Conservation (phyloP, 2,113 vertebrate species). For the Deroptyus accipitrinus region DNA sequence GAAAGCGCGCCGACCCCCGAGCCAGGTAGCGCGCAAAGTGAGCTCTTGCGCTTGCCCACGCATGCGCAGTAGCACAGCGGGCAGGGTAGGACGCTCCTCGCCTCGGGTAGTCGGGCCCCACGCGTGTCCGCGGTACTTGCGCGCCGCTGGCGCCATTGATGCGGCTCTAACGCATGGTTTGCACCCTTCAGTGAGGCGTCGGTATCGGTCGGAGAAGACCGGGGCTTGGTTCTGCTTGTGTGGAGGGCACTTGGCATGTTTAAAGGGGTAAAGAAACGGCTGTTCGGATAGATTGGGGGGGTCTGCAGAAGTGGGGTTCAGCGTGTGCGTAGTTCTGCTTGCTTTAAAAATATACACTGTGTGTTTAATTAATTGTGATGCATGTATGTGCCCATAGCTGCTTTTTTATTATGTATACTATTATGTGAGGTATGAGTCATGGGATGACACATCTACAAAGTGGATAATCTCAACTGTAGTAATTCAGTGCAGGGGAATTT, state of each 20-base stretch:
- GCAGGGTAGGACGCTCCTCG: not conserved
- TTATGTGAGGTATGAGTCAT: conserved; percentile 26
- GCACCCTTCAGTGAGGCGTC: not conserved
- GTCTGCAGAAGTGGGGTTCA: not conserved
- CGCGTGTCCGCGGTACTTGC: not conserved
- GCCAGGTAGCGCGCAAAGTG: conserved; percentile 44
- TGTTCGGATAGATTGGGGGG: accelerated
- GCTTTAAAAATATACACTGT: not conserved
- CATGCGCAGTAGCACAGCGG: conserved; percentile 18
- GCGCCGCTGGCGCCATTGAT: too few species aligned
- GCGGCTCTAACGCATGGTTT: not conserved
- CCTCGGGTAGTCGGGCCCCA: not conserved
- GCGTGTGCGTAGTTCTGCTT: not conserved
- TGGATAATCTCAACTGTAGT: not conserved
- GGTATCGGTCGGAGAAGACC: accelerated
- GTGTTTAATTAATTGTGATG: not conserved
- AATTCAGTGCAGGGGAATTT: conserved; percentile 2
- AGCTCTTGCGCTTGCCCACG: conserved; percentile 28
- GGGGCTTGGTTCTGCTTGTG: not conserved
- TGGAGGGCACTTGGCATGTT: not conserved
- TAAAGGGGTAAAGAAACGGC: not conserved
- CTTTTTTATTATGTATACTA: not conserved
- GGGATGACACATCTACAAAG: conserved; percentile 20
- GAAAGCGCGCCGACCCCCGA: not conserved
- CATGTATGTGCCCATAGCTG: not conserved